Conservation (phyloP, 2,888 invertebrate species). For the Holacanthella duospinosa region DNA sequence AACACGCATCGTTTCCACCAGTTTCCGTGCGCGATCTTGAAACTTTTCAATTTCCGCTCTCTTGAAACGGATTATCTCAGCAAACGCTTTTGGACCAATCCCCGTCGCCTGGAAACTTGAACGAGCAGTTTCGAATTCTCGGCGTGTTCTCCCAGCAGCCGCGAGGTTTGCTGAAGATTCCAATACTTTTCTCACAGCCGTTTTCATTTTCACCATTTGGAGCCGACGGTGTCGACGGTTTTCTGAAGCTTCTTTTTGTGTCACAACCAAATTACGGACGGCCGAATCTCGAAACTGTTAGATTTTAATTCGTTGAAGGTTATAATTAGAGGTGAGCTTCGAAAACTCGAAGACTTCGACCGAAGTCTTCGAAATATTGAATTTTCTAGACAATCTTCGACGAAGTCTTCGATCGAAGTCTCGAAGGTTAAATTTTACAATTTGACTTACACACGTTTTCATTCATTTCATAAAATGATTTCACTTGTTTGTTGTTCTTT, state of each 20-base stretch:
- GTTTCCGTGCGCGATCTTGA: conserved; percentile 24
- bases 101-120: neutral
- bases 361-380: too few relatives aligned
- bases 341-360: too few relatives aligned
- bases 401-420: too few relatives aligned
- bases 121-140: neutral
- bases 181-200: conserved; percentile 31
- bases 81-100: neutral
- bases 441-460: too few relatives aligned
- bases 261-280: conserved; percentile 24
- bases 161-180: conserved; percentile 14
- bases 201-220: conserved; percentile 37
- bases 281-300: conserved; percentile 30
- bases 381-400: too few relatives aligned
- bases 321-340: neutral
- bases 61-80: conserved; percentile 13
- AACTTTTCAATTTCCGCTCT: conserved; percentile 29
- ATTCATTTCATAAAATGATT: too few relatives aligned
- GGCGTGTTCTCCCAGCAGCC: neutral
- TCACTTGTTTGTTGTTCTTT: too few relatives aligned
- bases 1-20: conserved; percentile 35
- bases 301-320: neutral
- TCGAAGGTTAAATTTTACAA: too few relatives aligned
- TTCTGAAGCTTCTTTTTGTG: conserved; percentile 32
- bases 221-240: conserved; percentile 28